phyloP scores from a whole-genome alignment of 2,888 invertebrate species.

The Diloba caeruleocephala region DNA sequence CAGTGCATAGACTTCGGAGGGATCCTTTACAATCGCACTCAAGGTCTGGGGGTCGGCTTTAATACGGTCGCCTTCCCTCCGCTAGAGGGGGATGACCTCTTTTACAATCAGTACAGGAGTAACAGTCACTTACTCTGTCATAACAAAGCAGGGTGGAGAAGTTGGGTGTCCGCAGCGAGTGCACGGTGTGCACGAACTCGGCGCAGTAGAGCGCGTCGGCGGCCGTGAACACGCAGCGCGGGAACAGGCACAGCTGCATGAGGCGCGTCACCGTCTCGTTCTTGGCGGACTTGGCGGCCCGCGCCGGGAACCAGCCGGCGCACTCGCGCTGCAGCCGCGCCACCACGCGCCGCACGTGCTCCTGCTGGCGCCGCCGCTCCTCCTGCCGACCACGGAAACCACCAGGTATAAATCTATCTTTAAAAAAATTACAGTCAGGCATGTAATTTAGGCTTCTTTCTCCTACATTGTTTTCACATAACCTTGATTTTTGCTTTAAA shows the following conservation, averaged over 20 bases:
- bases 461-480: too few relatives aligned
- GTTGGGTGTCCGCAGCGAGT: slow-evolving; percentile 97
- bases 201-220: slow-evolving; percentile 99
- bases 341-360: slow-evolving; percentile 97
- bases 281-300: slow-evolving; percentile 96
- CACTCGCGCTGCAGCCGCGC: slow-evolving; percentile 93
- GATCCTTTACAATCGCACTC: too few relatives aligned
- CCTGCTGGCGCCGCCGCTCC: slow-evolving; percentile 97
- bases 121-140: slow-evolving; percentile 93
- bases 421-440: too few relatives aligned
- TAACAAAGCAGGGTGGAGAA: slow-evolving; percentile 99
- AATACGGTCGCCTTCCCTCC: too few relatives aligned
- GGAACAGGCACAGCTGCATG: slow-evolving; percentile 98
- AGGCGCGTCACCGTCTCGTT: slow-evolving; percentile 99
- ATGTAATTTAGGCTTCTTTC: too few relatives aligned
- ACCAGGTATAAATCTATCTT: too few relatives aligned
- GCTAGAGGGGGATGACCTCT: too few relatives aligned
- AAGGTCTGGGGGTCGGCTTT: too few relatives aligned
- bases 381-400: slow-evolving; percentile 92
- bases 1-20: too few relatives aligned
- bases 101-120: not conserved
- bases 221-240: slow-evolving; percentile 98
- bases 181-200: slow-evolving; percentile 98
- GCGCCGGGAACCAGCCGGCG: slow-evolving; percentile 95
- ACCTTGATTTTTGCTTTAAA: too few relatives aligned